These are phyloP conservation scores for Nephrotoma guestfalica DNA, from an alignment of 2,888 invertebrate species.

Conservation along the genomic window DNA sequence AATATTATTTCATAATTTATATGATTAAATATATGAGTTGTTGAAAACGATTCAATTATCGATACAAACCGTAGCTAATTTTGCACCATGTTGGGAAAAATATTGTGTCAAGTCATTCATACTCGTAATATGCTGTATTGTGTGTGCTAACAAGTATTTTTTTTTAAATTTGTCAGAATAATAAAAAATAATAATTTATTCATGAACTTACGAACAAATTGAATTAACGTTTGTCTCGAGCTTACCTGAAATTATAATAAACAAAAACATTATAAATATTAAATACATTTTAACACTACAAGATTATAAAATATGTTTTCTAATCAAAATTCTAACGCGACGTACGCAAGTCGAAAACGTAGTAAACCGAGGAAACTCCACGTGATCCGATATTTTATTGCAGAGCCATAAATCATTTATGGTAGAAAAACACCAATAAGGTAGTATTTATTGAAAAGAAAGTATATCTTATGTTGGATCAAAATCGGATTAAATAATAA, in stretches of 20 bases:
- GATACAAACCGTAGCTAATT: not conserved
- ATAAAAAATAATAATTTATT: no score
- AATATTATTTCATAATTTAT: not conserved
- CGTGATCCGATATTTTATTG: no score
- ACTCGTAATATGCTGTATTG: no score
- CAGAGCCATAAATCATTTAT: no score
- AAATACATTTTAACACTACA: not conserved
- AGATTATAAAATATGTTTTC: no score
- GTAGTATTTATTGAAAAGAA: not conserved
- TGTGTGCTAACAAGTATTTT: no score
- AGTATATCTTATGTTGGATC: not conserved
- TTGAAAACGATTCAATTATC: not conserved
- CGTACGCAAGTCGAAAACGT: no score
- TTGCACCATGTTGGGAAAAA: not conserved
- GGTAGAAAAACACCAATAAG: not conserved
- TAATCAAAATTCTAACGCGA: no score
- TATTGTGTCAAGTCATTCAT: not conserved
- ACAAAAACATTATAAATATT: not conserved
- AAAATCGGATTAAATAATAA: not conserved
- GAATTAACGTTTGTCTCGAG: not conserved
- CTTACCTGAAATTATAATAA: not conserved
- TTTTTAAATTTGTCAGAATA: no score
- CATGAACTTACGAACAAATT: not conserved
- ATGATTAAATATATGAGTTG: no score
- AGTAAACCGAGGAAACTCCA: no score